A percentile compares a stretch with the other conserved stretches of the same genome.
phyloP scores from a whole-genome alignment of 2,113 vertebrate genomes.

The Carassius gibelio region DNA sequence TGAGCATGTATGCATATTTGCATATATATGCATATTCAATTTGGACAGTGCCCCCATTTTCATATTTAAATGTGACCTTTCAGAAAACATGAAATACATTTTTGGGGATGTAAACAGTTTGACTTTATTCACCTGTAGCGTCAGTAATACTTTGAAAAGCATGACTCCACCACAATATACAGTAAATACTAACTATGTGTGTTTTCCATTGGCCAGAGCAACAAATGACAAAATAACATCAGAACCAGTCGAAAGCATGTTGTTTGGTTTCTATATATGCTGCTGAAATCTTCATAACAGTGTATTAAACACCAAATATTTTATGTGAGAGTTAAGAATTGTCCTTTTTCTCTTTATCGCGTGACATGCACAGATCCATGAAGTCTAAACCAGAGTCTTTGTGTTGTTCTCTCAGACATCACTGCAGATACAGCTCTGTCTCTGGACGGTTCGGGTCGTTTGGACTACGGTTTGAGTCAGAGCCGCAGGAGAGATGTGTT shows the following conservation, averaged over 20 bases:
- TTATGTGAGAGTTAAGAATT: no score
- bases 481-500: constrained; percentile 84
- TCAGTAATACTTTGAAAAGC: neutral
- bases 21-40: neutral
- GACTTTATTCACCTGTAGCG: neutral
- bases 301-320: neutral
- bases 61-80: neutral
- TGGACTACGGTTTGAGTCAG: constrained; percentile 89
- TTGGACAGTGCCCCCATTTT: neutral
- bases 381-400: neutral
- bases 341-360: no score
- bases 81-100: neutral
- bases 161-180: no score
- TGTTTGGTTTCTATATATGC: neutral
- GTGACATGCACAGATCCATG: neutral
- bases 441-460: constrained; percentile 86
- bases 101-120: neutral
- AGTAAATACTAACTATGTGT: no score
- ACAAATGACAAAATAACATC: neutral
- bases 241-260: neutral
- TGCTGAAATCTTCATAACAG: neutral
- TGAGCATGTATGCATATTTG: neutral
- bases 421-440: constrained; percentile 90
- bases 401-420: constrained; percentile 73
- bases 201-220: neutral